A percentile compares a stretch with the other conserved stretches of the same genome.
Conservation (phyloP, 2,888 invertebrate species). For the Nemotelus nigrinus region DNA sequence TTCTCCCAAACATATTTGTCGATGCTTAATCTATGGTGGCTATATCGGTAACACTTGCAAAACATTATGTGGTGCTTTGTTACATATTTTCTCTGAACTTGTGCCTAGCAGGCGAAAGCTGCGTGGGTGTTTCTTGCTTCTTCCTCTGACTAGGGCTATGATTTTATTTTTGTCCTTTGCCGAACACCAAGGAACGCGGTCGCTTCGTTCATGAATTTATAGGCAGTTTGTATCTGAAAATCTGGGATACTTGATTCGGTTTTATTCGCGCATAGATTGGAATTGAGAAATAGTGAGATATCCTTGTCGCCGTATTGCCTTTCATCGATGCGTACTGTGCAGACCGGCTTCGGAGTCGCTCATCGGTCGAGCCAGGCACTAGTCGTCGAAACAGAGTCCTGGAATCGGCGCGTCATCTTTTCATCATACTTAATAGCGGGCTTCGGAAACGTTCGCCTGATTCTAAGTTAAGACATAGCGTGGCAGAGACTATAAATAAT, state of each 20-base stretch:
- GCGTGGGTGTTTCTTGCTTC: no score
- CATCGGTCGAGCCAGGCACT: neutral
- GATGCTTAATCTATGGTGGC: no score
- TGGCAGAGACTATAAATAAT: no score
- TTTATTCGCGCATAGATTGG: neutral
- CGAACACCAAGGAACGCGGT: neutral
- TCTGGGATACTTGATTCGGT: slow-evolving; percentile 1
- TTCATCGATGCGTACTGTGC: neutral
- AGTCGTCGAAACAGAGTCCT: neutral
- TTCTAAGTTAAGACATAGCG: no score
- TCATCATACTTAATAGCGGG: no score
- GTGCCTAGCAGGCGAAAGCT: no score
- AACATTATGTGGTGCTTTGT: no score
- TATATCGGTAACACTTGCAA: no score
- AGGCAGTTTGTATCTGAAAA: neutral
- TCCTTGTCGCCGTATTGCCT: neutral
- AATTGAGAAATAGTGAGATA: neutral
- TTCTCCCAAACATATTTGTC: no score
- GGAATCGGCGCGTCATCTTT: neutral
- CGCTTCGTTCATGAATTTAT: slow-evolving; percentile 2
- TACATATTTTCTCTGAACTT: no score
- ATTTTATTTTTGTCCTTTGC: slow-evolving; percentile 26
- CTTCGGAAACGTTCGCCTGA: no score
- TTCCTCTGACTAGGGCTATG: neutral
- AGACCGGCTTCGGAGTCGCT: neutral